Conservation (phyloP, 2,888 invertebrate species). For the Entomobrya proxima region DNA sequence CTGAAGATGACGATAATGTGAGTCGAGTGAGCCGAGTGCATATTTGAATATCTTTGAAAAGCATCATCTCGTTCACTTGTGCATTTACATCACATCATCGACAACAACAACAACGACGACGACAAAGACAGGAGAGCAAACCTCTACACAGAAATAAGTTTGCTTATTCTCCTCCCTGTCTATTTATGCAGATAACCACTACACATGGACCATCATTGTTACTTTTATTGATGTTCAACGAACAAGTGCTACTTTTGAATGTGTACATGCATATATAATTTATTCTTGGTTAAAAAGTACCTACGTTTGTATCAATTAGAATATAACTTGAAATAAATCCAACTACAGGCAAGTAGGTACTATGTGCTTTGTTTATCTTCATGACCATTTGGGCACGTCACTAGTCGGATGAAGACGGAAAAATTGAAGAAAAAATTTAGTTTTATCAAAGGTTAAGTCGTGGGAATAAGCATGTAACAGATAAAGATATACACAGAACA, state of each 20-base stretch:
- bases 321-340: too few species aligned
- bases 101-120: neutral
- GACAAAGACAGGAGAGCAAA: neutral
- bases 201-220: constrained; percentile 25
- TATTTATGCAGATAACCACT: neutral
- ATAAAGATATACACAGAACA: neutral
- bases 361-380: too few species aligned
- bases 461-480: constrained; percentile 42
- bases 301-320: too few species aligned
- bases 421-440: constrained; percentile 16
- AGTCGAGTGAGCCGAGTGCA: constrained; percentile 1
- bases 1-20: constrained; percentile 4
- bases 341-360: too few species aligned
- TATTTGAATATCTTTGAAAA: constrained; percentile 46
- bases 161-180: constrained; percentile 40
- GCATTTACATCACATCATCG: constrained; percentile 6
- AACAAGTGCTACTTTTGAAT: neutral
- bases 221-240: constrained; percentile 10
- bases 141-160: constrained; percentile 17
- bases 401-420: neutral
- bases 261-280: neutral
- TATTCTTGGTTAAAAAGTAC: too few species aligned
- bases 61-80: constrained; percentile 27
- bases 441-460: constrained; percentile 62
- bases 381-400: too few species aligned